Percentiles rank a stretch among this genome's conserved stretches.
Conservation (phyloP, 2,113 vertebrate species). For the Nerophis lumbriciformis region DNA sequence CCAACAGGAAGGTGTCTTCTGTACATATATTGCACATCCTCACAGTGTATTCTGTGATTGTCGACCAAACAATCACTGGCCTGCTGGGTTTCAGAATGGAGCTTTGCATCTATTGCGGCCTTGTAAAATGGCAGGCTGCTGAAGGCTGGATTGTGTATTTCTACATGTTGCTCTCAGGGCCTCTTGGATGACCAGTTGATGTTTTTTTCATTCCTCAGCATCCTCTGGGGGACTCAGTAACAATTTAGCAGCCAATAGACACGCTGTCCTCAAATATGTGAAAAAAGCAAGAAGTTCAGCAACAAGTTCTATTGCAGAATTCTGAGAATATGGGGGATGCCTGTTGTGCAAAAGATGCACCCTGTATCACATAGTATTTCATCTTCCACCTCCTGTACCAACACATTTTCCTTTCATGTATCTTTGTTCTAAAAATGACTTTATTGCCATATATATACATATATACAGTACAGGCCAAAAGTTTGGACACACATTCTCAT, state of each 20-base stretch:
- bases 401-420: too few species aligned
- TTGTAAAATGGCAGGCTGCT: neutral
- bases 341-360: conserved; percentile 40
- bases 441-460: too few species aligned
- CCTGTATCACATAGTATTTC: conserved; percentile 1
- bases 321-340: conserved; percentile 14
- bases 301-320: conserved; percentile 26
- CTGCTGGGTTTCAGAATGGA: conserved; percentile 7
- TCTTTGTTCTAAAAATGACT: too few species aligned
- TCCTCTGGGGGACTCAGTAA: neutral
- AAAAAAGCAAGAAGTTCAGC: conserved; percentile 19
- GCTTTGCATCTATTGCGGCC: neutral
- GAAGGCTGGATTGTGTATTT: conserved; percentile 3
- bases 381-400: conserved; percentile 1
- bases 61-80: conserved; percentile 49
- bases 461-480: too few species aligned
- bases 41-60: conserved; percentile 34
- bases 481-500: too few species aligned
- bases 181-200: conserved; percentile 26
- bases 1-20: conserved; percentile 31
- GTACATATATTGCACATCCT: conserved; percentile 43
- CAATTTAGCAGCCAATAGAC: neutral
- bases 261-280: conserved; percentile 57
- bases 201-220: conserved; percentile 4
- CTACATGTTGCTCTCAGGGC: conserved; percentile 37